These are phyloP conservation scores for Nannospalax galili DNA, from an alignment of 2,113 vertebrate species.

Conservation along the genomic window DNA sequence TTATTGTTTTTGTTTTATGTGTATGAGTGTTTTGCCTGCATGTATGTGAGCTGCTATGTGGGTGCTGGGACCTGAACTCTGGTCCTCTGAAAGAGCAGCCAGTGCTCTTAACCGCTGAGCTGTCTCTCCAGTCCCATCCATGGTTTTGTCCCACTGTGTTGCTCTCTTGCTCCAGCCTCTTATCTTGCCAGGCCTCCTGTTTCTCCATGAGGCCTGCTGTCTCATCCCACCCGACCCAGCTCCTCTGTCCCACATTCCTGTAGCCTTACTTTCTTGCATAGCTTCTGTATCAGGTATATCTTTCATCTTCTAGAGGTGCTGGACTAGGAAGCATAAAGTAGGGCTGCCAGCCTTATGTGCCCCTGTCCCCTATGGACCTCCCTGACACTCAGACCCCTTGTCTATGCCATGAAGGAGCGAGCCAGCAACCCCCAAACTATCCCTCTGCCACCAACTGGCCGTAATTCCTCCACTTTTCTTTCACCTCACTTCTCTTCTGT, in stretches of 20 bases:
- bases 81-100: too few relatives aligned
- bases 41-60: too few relatives aligned
- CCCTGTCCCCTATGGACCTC: rapidly evolving
- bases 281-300: neutral
- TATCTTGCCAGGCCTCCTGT: neutral
- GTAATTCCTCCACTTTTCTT: neutral
- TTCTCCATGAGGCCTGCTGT: neutral
- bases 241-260: rapidly evolving
- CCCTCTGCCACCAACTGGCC: neutral
- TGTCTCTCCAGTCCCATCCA: neutral
- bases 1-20: neutral
- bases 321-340: neutral
- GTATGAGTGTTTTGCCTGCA: too few relatives aligned
- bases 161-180: neutral
- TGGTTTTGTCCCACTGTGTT: neutral
- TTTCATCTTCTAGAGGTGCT: neutral
- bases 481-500: rapidly evolving
- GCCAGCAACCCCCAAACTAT: neutral
- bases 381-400: neutral
- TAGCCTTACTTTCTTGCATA: rapidly evolving
- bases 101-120: too few relatives aligned
- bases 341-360: neutral
- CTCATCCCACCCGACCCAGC: neutral
- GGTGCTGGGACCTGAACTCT: too few relatives aligned
- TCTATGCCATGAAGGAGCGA: rapidly evolving